Conservation (phyloP, 2,113 vertebrate species). For the Rousettus leschenaultii region DNA sequence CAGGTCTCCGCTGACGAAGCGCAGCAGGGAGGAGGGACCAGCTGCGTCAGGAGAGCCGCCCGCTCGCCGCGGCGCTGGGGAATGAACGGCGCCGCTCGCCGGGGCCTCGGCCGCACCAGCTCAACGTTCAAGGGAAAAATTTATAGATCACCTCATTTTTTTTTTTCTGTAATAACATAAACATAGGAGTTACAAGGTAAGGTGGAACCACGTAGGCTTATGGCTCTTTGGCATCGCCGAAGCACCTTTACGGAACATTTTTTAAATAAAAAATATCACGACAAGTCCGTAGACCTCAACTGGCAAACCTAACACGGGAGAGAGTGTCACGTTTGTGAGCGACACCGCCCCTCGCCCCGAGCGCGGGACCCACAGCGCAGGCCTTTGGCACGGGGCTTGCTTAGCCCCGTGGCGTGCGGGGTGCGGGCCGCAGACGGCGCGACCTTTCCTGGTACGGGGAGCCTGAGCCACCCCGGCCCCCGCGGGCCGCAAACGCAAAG, state of each 20-base stretch:
- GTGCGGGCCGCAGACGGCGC: rapidly evolving
- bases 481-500: background rate
- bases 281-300: background rate
- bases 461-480: rapidly evolving
- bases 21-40: background rate
- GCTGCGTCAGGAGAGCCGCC: background rate
- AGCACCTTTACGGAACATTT: background rate
- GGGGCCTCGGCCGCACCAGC: rapidly evolving
- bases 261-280: background rate
- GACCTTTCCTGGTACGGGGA: rapidly evolving
- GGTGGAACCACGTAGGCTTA: background rate
- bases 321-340: background rate
- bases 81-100: rapidly evolving
- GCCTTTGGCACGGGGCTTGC: rapidly evolving
- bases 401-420: rapidly evolving
- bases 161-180: background rate
- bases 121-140: background rate
- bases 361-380: rapidly evolving
- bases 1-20: background rate
- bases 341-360: rapidly evolving
- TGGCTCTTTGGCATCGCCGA: background rate
- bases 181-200: background rate
- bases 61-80: rapidly evolving
- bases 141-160: background rate
- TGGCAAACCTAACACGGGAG: background rate